These are phyloP conservation scores for Tamias sibiricus DNA, from an alignment of 2,113 vertebrate species.

Conservation along the genomic window DNA sequence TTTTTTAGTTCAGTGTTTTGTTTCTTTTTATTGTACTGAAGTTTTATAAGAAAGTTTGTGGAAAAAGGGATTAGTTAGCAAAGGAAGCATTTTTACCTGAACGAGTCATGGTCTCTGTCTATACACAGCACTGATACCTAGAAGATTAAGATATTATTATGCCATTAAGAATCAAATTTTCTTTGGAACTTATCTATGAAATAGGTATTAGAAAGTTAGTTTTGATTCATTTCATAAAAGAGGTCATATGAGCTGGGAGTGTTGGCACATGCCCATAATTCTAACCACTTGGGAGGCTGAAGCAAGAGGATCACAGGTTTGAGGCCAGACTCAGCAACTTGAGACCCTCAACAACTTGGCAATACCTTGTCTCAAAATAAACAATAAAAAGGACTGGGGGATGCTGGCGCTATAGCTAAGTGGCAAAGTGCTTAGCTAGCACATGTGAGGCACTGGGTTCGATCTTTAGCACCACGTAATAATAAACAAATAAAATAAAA, in stretches of 20 bases:
- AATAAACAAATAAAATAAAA: no score
- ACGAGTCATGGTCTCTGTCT: not conserved
- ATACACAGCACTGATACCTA: not conserved
- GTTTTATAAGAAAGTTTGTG: conserved; percentile 35
- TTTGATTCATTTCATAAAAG: conserved; percentile 20
- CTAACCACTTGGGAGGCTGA: no score
- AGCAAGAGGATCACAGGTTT: no score
- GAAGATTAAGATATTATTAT: conserved; percentile 16
- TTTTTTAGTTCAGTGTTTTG: conserved; percentile 48
- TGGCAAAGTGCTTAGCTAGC: no score
- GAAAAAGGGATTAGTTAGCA: conserved; percentile 47
- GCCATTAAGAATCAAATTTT: not conserved
- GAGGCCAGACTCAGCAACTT: no score
- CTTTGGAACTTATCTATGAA: conserved; percentile 3
- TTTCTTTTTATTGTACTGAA: conserved; percentile 58
- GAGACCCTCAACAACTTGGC: no score
- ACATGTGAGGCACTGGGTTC: no score
- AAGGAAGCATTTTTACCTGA: conserved; percentile 27
- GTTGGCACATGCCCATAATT: no score
- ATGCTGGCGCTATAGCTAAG: no score
- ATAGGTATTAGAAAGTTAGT: not conserved
- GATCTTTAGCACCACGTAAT: no score
- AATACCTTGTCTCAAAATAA: no score
- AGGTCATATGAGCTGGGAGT: not conserved
- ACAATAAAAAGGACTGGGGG: no score